phyloP scores from a whole-genome alignment of 1,140 invertebrate species.

The Macrostomum lignano region DNA sequence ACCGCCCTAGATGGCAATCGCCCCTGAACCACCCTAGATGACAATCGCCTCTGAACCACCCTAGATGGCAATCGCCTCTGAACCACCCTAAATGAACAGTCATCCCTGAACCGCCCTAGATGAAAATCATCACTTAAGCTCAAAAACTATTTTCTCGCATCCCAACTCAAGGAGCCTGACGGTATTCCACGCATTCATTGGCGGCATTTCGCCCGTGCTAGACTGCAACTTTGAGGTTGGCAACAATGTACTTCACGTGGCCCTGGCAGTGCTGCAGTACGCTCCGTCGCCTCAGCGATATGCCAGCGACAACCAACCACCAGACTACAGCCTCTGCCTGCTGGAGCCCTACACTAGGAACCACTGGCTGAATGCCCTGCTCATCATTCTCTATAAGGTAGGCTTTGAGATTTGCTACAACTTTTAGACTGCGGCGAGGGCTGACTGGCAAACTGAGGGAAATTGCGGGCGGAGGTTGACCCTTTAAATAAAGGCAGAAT shows the following conservation, averaged over 20 bases:
- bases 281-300: conserved; percentile 44
- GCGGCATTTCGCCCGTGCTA: conserved; percentile 46
- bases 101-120: no score
- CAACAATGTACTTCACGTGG: conserved; percentile 49
- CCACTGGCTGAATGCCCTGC: conserved; percentile 62
- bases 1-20: no score
- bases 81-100: no score
- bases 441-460: neutral
- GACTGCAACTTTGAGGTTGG: conserved; percentile 78
- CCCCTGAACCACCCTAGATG: no score
- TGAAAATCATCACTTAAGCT: no score
- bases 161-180: conserved; percentile 43
- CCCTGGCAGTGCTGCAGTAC: conserved; percentile 56
- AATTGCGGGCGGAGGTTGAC: neutral
- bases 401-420: conserved; percentile 7
- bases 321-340: conserved; percentile 53
- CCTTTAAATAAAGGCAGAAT: no score
- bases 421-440: neutral
- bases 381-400: conserved; percentile 88
- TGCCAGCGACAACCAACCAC: conserved; percentile 30
- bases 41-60: no score
- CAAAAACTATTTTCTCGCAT: no score
- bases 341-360: conserved; percentile 50
- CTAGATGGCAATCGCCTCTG: no score
- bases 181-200: conserved; percentile 75